Conservation (phyloP, 2,888 invertebrate species). For the Drosophila flavopinicola region DNA sequence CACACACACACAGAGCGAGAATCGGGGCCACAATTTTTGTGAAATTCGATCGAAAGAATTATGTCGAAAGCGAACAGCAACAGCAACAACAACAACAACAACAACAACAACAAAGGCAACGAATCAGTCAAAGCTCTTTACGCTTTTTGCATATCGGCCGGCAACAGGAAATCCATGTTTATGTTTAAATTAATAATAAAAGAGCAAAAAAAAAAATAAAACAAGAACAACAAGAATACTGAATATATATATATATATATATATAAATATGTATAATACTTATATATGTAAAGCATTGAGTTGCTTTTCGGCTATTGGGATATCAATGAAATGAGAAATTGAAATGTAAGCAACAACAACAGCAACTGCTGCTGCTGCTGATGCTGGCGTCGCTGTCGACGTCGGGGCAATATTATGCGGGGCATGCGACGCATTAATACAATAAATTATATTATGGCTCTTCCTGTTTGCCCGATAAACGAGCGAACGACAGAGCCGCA, state of each 20-base stretch:
- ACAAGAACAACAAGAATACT: no score
- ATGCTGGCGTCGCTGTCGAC: constrained; percentile 28
- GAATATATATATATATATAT: constrained; percentile 12
- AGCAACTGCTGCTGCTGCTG: constrained; percentile 17
- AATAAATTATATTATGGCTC: constrained; percentile 80
- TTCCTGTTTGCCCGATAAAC: constrained; percentile 78
- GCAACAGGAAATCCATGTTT: constrained; percentile 78
- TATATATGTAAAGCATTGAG: no score
- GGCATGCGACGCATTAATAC: constrained; percentile 69
- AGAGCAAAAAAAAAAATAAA: constrained; percentile 37
- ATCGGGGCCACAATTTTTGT: constrained; percentile 58
- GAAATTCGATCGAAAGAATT: constrained; percentile 78
- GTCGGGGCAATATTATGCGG: constrained; percentile 63
- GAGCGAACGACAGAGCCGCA: constrained; percentile 40
- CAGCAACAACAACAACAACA: constrained; percentile 34
- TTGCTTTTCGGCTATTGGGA: constrained; percentile 50
- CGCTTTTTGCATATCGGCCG: constrained; percentile 69
- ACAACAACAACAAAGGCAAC: constrained; percentile 39
- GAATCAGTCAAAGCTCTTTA: constrained; percentile 63
- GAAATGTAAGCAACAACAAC: constrained; percentile 29
- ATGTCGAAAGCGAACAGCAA: constrained; percentile 48
- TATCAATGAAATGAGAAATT: constrained; percentile 60
- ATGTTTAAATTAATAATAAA: constrained; percentile 75
- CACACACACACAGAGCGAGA: no score
- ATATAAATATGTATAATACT: constrained; percentile 11